Conservation (phyloP, 2,113 vertebrate species). For the Ardeotis arabs region DNA sequence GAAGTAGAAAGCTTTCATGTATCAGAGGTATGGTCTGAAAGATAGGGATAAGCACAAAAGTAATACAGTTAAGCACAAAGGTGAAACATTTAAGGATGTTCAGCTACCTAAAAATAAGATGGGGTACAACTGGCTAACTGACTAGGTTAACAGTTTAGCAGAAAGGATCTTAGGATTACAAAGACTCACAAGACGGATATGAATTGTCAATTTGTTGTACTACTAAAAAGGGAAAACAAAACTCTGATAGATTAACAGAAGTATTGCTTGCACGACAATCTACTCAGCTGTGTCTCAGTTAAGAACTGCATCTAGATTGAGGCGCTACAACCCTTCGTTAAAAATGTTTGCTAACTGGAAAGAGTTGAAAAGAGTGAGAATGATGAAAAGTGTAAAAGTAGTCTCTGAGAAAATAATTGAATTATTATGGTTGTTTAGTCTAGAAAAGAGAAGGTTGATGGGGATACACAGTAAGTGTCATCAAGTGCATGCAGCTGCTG, state of each 20-base stretch:
- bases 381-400: not conserved
- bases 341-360: not conserved
- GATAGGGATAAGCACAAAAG: not conserved
- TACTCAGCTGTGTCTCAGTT: not conserved
- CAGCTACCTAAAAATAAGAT: not conserved
- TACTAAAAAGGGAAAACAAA: not conserved
- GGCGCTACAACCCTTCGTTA: not conserved
- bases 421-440: conserved; percentile 5
- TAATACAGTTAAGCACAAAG: not conserved
- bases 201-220: not conserved
- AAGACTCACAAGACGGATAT: not conserved
- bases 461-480: not conserved
- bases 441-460: not conserved
- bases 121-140: not conserved
- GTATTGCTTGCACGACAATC: not conserved
- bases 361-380: not conserved
- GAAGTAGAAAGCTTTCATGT: not conserved
- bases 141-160: not conserved
- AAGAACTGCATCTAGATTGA: not conserved
- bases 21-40: not conserved
- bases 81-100: not conserved
- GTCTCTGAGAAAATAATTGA: not conserved
- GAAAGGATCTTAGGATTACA: not conserved
- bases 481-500: conserved; percentile 14
- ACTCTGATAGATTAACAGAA: not conserved